Conservation (phyloP, 2,888 invertebrate genomes). For the Subacronicta megacephala region DNA sequence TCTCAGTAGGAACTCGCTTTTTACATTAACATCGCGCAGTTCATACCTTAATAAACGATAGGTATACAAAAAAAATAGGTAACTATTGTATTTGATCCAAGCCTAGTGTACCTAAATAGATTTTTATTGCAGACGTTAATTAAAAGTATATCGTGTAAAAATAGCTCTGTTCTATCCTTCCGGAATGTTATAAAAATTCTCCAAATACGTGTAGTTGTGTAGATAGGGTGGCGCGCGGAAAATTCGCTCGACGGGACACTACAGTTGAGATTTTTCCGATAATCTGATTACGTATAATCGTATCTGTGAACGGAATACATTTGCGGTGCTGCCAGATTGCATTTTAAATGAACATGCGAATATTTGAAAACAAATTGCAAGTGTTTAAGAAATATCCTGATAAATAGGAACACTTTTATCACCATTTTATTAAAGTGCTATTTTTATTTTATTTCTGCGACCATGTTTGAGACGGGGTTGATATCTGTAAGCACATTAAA, state of each 20-base stretch:
- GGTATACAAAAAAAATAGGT: too few species aligned
- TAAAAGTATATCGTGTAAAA: slow-evolving; percentile 5
- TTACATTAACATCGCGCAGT: too few species aligned
- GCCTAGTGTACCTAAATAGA: too few species aligned
- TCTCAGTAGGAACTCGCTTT: too few species aligned
- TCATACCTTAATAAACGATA: too few species aligned
- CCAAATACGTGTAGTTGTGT: slow-evolving; percentile 11
- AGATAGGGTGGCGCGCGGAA: not conserved
- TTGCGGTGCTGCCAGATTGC: slow-evolving; percentile 24
- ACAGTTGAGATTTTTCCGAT: slow-evolving; percentile 65
- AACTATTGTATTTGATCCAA: too few species aligned
- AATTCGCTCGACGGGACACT: slow-evolving; percentile 18
- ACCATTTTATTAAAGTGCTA: slow-evolving; percentile 10
- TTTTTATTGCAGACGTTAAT: too few species aligned
- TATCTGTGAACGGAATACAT: slow-evolving; percentile 51
- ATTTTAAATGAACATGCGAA: slow-evolving; percentile 30
- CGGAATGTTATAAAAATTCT: slow-evolving; percentile 20
- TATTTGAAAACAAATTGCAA: slow-evolving; percentile 28
- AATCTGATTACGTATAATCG: slow-evolving; percentile 66
- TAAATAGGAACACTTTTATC: not conserved
- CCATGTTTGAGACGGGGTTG: slow-evolving; percentile 17
- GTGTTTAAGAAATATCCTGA: not conserved
- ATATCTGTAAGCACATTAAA: slow-evolving; percentile 17
- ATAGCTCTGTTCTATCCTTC: slow-evolving; percentile 13
- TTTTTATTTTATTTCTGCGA: slow-evolving; percentile 25